Conservation (phyloP, 2,888 invertebrate species). For the Trachelus troglodyta region DNA sequence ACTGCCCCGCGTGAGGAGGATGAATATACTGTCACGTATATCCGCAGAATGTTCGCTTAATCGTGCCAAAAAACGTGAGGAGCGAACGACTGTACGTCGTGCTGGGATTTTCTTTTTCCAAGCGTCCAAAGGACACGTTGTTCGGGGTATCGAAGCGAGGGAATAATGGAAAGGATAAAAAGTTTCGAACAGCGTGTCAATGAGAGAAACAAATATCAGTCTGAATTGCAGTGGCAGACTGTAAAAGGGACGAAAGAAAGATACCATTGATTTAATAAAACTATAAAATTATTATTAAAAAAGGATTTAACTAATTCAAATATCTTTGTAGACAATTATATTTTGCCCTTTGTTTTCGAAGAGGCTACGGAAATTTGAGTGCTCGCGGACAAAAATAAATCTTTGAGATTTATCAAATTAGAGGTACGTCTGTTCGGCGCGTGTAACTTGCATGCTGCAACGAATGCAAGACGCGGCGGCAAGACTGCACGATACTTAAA, state of each 20-base stretch:
- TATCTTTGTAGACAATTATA: background rate
- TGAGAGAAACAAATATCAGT: background rate
- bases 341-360: background rate
- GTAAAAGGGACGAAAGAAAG: background rate
- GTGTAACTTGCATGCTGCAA: background rate
- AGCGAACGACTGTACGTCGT: background rate
- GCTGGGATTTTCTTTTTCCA: background rate
- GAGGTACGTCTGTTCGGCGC: conserved; percentile 1
- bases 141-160: background rate
- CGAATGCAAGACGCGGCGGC: background rate
- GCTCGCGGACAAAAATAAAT: conserved; percentile 11
- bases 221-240: background rate
- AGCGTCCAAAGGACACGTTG: background rate
- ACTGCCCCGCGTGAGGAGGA: background rate
- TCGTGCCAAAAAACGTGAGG: background rate
- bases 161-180: background rate
- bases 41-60: background rate
- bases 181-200: background rate
- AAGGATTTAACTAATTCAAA: background rate
- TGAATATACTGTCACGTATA: background rate
- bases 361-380: background rate
- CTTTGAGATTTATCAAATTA: conserved; percentile 9
- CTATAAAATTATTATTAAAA: background rate
- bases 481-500: background rate
- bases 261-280: background rate